Evolutionary conservation across 2,888 invertebrate species (phyloP), one percentile per base, ranked within the genome.

Genomic region (Luffia ferchaultella): DNA sequence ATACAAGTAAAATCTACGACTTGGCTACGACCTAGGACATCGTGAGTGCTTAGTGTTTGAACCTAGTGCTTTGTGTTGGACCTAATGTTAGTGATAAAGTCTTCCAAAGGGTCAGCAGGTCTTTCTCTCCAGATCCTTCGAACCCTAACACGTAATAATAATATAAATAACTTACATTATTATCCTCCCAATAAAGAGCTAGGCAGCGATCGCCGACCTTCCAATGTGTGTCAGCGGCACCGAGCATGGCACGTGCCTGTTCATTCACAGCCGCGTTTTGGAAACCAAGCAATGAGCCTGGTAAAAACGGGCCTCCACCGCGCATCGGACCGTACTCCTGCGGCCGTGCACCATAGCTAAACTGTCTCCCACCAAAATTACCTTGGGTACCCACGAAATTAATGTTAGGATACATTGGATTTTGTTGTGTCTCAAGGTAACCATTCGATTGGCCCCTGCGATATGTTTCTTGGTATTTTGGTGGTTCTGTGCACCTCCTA

Each of bases 161-260:
- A 42, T 3, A 42, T 17, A 20, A 46, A 45, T n/a, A 42, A 64
- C 85, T 84, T 68, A 93, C 95, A 80, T 90, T 90, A 63, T 92
- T 91, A 76, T 96, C 96, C 71, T 96, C 95, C 96, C 96, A 96
- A 75, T 96, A 96, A 64, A 94, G 93, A 5, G 96, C 96, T 74
- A 95, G 85, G 65, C 95, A 95, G 53, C 90, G 87, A 67, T 95
- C 95, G 12, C 94, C 95, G 48, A 89, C 78, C 65, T 89, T 90
- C 93, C 93, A 94, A 57, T 84, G 85, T 69, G 79, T 73, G 46
- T 82, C 80, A 0, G 86, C 84, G 58, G 76, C 83, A n/a, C 82
- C 84, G 17, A 85, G 71, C 84, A 85, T 77, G 18, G 84, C 83
- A 16, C 85, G 72, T 42, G 85, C 84, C 61, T 84, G 84, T 57